A percentile compares a stretch with the other conserved stretches of the same genome.
Conservation (phyloP, 2,797 vertebrate species). For the Podargus strigoides region DNA sequence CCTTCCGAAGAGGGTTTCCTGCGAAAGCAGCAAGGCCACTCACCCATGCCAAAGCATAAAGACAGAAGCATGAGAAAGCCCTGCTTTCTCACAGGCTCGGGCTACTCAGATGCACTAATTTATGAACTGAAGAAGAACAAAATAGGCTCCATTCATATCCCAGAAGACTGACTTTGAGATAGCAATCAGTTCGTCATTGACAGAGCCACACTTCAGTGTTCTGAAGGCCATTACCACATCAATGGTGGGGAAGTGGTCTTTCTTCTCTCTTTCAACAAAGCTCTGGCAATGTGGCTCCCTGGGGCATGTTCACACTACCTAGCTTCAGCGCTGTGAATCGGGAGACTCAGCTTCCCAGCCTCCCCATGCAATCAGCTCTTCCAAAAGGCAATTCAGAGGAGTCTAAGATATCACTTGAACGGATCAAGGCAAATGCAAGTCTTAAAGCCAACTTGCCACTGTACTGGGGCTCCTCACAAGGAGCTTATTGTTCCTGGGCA, state of each 20-base stretch:
- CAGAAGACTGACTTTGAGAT: neutral
- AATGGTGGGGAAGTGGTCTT: neutral
- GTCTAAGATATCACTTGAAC: neutral
- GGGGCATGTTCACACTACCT: neutral
- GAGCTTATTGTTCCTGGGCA: neutral
- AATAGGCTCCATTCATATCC: neutral
- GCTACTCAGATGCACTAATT: neutral
- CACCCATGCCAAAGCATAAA: neutral
- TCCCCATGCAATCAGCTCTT: neutral
- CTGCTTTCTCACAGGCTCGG: neutral
- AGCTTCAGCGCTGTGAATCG: neutral
- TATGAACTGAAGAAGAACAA: neutral
- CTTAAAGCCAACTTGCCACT: neutral
- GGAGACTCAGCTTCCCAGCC: neutral
- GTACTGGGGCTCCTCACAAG: neutral
- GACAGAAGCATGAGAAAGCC: neutral
- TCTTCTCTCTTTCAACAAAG: neutral
- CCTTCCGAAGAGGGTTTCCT: neutral
- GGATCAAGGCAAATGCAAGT: neutral
- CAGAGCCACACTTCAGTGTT: neutral
- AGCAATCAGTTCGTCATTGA: neutral
- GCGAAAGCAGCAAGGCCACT: neutral
- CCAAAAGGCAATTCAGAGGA: neutral
- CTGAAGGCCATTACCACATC: slow-evolving; percentile 22
- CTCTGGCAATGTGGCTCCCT: neutral